Percentiles rank a stretch among this genome's conserved stretches.
These are phyloP conservation scores for Zeugodacus cucurbitae DNA, from an alignment of 1,140 invertebrate genomes.

Conservation along the genomic window DNA sequence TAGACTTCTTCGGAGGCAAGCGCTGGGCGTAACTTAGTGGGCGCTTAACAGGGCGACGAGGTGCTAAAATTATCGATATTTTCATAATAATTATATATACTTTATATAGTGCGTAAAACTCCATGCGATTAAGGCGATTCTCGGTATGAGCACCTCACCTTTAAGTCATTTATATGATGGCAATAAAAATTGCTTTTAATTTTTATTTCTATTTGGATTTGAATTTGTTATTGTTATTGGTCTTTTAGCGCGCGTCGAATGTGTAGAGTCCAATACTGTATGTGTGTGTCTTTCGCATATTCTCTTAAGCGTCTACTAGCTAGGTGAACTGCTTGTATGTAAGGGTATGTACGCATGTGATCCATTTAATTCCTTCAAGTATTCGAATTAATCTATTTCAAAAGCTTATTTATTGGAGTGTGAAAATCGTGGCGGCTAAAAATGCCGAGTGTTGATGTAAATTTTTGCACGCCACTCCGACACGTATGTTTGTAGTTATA, in stretches of 20 bases:
- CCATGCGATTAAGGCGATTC: not conserved
- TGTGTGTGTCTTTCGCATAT: not conserved
- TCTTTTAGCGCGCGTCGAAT: not conserved
- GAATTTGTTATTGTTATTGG: not conserved
- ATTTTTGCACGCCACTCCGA: not conserved
- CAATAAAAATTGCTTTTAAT: not conserved
- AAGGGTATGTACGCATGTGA: not conserved
- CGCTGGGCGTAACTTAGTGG: too few species aligned
- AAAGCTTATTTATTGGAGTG: slow-evolving; percentile 2
- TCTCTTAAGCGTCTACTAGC: not conserved
- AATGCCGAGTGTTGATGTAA: not conserved
- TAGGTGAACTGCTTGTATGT: too few species aligned
- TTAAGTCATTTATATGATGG: not conserved
- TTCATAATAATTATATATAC: not conserved
- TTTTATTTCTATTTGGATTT: not conserved
- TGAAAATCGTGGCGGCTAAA: not conserved
- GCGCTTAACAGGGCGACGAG: too few species aligned
- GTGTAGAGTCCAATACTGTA: too few species aligned
- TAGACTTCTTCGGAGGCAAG: too few species aligned
- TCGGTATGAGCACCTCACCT: not conserved
- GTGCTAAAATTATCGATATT: too few species aligned
- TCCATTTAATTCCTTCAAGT: not conserved
- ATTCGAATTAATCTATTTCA: not conserved
- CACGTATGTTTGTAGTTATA: not conserved
- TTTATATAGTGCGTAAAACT: not conserved